Conservation (phyloP, 2,113 vertebrate species). For the Patagioenas fasciata region DNA sequence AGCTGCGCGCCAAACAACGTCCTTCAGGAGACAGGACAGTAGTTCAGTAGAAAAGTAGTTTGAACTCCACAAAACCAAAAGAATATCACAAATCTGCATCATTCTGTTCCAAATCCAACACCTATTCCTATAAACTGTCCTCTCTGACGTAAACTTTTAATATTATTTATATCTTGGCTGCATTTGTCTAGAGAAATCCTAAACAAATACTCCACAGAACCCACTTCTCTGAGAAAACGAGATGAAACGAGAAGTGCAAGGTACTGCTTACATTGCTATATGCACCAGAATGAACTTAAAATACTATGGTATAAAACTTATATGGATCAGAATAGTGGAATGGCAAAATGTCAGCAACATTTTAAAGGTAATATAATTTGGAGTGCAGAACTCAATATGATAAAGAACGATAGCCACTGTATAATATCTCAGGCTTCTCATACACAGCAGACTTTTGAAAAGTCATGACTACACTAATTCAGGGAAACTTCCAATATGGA, state of each 20-base stretch:
- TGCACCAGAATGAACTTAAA: slow-evolving; percentile 13
- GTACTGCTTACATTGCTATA: not conserved
- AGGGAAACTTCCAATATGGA: slow-evolving; percentile 30
- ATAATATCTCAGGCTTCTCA: slow-evolving; percentile 34
- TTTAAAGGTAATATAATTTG: slow-evolving; percentile 57
- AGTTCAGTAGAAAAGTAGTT: not conserved
- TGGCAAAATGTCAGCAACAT: slow-evolving; percentile 53
- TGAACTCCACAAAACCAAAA: not conserved
- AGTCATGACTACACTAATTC: slow-evolving; percentile 26
- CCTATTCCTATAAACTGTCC: not conserved
- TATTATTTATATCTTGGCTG: not conserved
- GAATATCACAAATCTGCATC: not conserved
- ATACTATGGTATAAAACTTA: slow-evolving; percentile 17
- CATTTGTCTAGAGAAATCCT: not conserved
- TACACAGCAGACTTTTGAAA: not conserved
- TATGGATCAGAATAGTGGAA: not conserved
- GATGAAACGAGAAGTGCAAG: not conserved
- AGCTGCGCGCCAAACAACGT: not conserved
- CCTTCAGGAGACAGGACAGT: not conserved
- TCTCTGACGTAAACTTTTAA: not conserved
- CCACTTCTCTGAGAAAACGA: not conserved
- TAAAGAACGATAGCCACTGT: slow-evolving; percentile 32
- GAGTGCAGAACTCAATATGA: slow-evolving; percentile 43
- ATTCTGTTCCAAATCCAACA: not conserved
- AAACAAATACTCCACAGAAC: not conserved